These are phyloP conservation scores for Galeopsomyia nigrocyanea DNA, from an alignment of 2,888 invertebrate genomes.

Conservation along the genomic window DNA sequence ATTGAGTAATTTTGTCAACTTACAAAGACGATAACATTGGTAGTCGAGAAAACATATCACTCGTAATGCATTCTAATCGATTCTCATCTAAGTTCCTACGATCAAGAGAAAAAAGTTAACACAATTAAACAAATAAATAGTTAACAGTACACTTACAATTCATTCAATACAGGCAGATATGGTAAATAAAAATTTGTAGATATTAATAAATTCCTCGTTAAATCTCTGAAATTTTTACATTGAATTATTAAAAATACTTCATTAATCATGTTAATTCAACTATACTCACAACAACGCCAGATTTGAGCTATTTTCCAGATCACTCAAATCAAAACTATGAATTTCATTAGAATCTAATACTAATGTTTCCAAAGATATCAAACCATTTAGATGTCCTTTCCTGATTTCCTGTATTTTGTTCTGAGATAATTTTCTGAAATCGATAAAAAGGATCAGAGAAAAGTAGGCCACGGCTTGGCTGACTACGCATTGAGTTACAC, in stretches of 20 bases:
- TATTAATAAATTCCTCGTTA: slow-evolving; percentile 71
- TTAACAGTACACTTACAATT: slow-evolving; percentile 68
- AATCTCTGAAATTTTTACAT: slow-evolving; percentile 56
- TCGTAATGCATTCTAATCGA: slow-evolving; percentile 68
- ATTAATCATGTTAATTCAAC: slow-evolving; percentile 20
- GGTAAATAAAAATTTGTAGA: slow-evolving; percentile 69
- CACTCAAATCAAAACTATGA: slow-evolving; percentile 65
- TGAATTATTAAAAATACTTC: slow-evolving; percentile 36
- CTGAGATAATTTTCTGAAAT: slow-evolving; percentile 61
- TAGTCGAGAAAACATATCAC: slow-evolving; percentile 68
- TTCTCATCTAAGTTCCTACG: slow-evolving; percentile 69
- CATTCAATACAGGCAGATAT: slow-evolving; percentile 67
- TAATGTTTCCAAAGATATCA: slow-evolving; percentile 69
- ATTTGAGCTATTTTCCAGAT: slow-evolving; percentile 65
- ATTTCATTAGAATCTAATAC: slow-evolving; percentile 70
- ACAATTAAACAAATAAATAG: not conserved
- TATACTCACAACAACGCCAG: slow-evolving; percentile 68
- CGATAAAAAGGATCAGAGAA: not conserved
- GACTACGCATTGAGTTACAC: slow-evolving; percentile 51
- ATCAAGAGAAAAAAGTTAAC: not conserved
- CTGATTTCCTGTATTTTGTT: slow-evolving; percentile 66
- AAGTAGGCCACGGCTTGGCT: not conserved
- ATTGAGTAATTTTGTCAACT: slow-evolving; percentile 53
- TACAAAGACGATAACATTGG: slow-evolving; percentile 70
- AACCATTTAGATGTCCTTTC: slow-evolving; percentile 66